These are phyloP conservation scores for Megalopta genalis DNA, from an alignment of 1,140 invertebrate genomes.

Conservation along the genomic window DNA sequence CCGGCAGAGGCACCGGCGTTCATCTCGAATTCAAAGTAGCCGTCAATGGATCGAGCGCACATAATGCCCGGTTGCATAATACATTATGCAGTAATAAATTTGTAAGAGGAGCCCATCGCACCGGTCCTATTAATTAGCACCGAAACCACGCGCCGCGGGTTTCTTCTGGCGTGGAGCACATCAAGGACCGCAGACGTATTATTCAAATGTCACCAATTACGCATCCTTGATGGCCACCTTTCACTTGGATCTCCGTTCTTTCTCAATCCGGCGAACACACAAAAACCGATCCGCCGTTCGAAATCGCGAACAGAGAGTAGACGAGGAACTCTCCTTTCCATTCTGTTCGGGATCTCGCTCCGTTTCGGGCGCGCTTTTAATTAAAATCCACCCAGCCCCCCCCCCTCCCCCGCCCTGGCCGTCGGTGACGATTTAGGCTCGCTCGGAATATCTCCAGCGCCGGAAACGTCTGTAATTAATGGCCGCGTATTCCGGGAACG, in stretches of 20 bases:
- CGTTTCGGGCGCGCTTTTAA: background rate
- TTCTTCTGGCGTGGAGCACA: background rate
- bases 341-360: background rate
- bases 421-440: background rate
- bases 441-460: too few species aligned
- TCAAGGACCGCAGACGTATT: background rate
- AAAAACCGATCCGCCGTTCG: background rate
- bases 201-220: background rate
- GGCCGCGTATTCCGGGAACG: background rate
- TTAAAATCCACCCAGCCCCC: too few species aligned
- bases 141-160: background rate
- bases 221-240: constrained; percentile 4
- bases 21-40: too few species aligned
- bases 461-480: background rate
- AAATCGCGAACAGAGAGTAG: background rate
- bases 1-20: too few species aligned
- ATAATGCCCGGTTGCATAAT: background rate
- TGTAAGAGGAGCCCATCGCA: too few species aligned
- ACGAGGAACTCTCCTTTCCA: background rate
- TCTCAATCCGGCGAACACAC: background rate
- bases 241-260: constrained; percentile 8
- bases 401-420: background rate
- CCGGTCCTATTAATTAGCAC: background rate
- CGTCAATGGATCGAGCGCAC: too few species aligned
- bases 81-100: too few species aligned